Evolutionary conservation across 2,888 invertebrate genomes (phyloP).

Genomic region (Neoascia interrupta): DNA sequence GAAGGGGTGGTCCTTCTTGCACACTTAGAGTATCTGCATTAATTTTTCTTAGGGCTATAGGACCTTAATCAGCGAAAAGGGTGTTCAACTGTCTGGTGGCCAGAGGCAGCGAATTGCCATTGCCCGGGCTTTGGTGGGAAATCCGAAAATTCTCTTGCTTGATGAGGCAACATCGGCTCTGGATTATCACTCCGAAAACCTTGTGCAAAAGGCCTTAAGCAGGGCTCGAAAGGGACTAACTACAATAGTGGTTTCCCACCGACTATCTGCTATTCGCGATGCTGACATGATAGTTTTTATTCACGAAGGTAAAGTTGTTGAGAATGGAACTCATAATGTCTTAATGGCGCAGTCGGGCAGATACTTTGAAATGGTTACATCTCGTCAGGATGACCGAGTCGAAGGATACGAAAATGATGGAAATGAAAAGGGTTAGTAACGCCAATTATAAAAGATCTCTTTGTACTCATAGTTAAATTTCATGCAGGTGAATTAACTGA

Average conservation of each 20-base stretch:
- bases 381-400: slow-evolving; percentile 70
- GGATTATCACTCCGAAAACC: slow-evolving; percentile 88
- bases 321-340: slow-evolving; percentile 87
- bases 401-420: slow-evolving; percentile 37
- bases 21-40: too few species aligned
- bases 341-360: slow-evolving; percentile 83
- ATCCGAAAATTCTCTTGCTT: slow-evolving; percentile 86
- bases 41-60: slow-evolving; percentile 87
- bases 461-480: too few species aligned
- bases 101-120: slow-evolving; percentile 92
- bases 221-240: slow-evolving; percentile 86
- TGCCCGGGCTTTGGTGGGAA: slow-evolving; percentile 87
- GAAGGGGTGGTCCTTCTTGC: too few species aligned
- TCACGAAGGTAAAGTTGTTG: slow-evolving; percentile 85
- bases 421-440: too few species aligned
- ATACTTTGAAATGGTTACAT: slow-evolving; percentile 84
- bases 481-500: too few species aligned
- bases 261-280: slow-evolving; percentile 85
- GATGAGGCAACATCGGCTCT: slow-evolving; percentile 93
- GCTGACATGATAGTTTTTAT: slow-evolving; percentile 86
- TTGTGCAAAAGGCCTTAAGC: slow-evolving; percentile 89
- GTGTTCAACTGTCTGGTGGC: slow-evolving; percentile 89
- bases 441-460: too few species aligned
- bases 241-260: slow-evolving; percentile 87
- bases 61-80: slow-evolving; percentile 88